phyloP scores from a whole-genome alignment of 2,113 vertebrate species.

The Cnemophilus loriae region DNA sequence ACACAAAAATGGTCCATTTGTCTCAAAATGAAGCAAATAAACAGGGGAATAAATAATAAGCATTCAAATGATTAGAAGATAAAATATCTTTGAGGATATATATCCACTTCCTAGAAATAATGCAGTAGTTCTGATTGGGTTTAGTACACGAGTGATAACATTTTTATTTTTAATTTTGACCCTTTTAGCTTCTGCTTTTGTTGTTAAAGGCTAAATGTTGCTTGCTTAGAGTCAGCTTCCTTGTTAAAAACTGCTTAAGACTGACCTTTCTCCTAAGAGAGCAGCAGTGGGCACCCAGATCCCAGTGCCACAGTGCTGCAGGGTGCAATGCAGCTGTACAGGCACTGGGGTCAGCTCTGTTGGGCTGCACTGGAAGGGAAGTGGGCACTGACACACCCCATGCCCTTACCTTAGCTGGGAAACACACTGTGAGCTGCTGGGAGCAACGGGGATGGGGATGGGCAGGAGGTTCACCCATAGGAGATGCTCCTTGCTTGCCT shows the following conservation, averaged over 20 bases:
- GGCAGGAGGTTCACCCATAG: accelerated
- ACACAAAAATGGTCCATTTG: neutral
- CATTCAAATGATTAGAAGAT: neutral
- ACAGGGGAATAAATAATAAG: neutral
- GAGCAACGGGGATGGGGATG: accelerated
- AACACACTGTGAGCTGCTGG: neutral
- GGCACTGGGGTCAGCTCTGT: neutral
- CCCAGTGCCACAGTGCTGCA: neutral
- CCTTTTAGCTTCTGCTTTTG: neutral
- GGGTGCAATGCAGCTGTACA: neutral
- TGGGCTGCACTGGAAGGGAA: neutral
- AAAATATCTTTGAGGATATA: neutral
- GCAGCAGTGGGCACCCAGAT: neutral
- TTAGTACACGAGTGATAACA: neutral
- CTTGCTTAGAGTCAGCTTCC: neutral
- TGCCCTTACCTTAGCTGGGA: neutral
- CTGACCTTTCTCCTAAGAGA: neutral
- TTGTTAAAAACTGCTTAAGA: neutral
- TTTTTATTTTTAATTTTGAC: neutral
- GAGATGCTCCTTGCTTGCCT: accelerated
- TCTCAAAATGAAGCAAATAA: neutral
- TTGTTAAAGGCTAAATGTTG: neutral
- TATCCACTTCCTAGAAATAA: neutral
- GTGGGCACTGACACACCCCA: accelerated
- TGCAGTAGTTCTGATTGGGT: neutral